Evolutionary conservation across 2,113 vertebrate genomes (phyloP), one percentile per base, ranked within the genome.

Genomic region (Scophthalmus maximus): DNA sequence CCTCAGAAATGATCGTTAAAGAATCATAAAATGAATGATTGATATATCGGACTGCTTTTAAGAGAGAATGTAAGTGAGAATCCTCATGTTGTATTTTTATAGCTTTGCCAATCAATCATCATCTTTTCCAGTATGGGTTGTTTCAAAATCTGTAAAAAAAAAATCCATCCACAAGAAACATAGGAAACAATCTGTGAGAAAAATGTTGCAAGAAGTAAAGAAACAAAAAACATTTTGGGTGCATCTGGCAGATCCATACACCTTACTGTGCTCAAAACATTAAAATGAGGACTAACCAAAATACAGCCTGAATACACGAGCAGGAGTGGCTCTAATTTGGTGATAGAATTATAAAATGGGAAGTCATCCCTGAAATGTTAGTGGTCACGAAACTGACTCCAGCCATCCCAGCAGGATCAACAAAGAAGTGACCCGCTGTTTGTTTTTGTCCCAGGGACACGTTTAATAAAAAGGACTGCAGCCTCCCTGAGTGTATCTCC

Each of bases 391-490:
- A 65, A 82, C 8, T 9, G 0, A 50, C 30, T 80, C 64, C 60
- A 4, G 12, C 23, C 26, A 11, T 57, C 65, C 58, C 66, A 49
- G 3, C 69, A 76, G 64, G 27, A 56, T 55, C 38, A 53, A 62
- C 69, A 78, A 76, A 61, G 55, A 64, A 52, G 55, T 64, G 38
- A 6, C 66, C 64, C 40, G 64, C 44, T 75, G 61, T 78, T 82
- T 82, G 76, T 88, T 83, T 86, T 80, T 72, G 55, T 79, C 78
- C 76, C 59, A 52, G 65, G 60, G 86, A 82, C 79, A 83, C 83
- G 68, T 89, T 91, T 94, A 92, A 92, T 91, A 89, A 92, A 90
- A 87, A 83, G 75, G 71, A 50, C 79, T 60, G 73, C 68, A 73
- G 66, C 73, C 72, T 71, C 76, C 51, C 59, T 53, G 76, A 87